Percentiles rank a stretch among this genome's conserved stretches.
phyloP scores from a whole-genome alignment of 2,797 vertebrate species.

The Neostethus bicornis region DNA sequence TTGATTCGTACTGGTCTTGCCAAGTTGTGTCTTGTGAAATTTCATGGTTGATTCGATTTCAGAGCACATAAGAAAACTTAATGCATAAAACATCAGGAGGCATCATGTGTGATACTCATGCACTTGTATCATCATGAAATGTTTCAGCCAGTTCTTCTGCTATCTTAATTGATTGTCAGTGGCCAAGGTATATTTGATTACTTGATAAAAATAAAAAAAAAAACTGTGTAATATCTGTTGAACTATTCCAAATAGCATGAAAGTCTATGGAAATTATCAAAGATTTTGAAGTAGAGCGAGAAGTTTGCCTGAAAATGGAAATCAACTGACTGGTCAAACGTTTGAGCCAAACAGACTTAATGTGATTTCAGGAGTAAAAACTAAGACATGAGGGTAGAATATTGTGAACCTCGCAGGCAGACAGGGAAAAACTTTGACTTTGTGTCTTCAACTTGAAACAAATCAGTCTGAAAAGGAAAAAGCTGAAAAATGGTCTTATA shows the following conservation, averaged over 20 bases:
- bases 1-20: background rate
- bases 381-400: constrained; percentile 50
- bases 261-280: background rate
- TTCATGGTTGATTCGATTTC: constrained; percentile 22
- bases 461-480: background rate
- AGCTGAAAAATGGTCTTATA: too few relatives aligned
- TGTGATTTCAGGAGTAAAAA: constrained; percentile 68
- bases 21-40: background rate
- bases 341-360: constrained; percentile 57
- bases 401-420: constrained; percentile 50
- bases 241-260: background rate
- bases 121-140: constrained; percentile 2
- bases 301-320: constrained; percentile 41
- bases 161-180: background rate
- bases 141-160: background rate
- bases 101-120: constrained; percentile 8
- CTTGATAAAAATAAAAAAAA: too few relatives aligned
- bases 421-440: constrained; percentile 15
- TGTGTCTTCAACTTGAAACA: constrained; percentile 2
- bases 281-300: constrained; percentile 10
- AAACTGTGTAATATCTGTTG: background rate
- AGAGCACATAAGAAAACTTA: constrained; percentile 1
- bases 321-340: constrained; percentile 68
- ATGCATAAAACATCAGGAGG: background rate
- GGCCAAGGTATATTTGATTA: background rate